Percentiles rank a stretch among this genome's conserved stretches.
phyloP scores from a whole-genome alignment of 37 sponge, comb jelly and placozoan genomes.

The Eunapius fragilis region DNA sequence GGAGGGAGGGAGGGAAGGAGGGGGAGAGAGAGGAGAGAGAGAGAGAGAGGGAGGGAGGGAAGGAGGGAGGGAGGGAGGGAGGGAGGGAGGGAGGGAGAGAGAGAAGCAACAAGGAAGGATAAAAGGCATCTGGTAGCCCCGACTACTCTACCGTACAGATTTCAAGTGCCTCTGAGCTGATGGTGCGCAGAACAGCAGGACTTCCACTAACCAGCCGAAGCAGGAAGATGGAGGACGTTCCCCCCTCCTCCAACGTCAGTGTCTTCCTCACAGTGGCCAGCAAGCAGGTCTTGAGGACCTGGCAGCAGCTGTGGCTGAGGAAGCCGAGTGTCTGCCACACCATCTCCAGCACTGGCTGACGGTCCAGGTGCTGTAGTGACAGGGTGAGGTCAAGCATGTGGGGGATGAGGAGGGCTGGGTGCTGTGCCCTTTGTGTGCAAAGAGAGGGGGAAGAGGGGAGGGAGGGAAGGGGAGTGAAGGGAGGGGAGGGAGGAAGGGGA shows the following conservation, averaged over 20 bases:
- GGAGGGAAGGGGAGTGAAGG: neutral
- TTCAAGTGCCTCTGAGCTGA: neutral
- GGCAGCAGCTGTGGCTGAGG: neutral
- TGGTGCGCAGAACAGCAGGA: neutral
- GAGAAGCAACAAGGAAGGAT: too few relatives aligned
- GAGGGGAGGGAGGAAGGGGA: neutral
- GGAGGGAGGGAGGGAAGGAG: neutral
- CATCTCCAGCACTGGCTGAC: neutral
- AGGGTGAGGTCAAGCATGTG: neutral
- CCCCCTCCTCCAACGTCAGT: neutral
- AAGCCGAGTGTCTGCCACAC: neutral
- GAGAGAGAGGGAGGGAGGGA: too few relatives aligned
- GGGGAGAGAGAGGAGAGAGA: neutral
- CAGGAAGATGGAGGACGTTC: neutral
- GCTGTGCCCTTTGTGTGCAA: neutral
- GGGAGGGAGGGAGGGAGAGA: too few relatives aligned
- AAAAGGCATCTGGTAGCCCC: too few relatives aligned
- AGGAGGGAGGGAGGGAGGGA: too few relatives aligned
- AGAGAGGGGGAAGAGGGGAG: neutral
- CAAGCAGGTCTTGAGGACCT: neutral
- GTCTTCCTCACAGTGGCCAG: neutral
- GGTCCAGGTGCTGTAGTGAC: neutral
- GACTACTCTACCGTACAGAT: neutral
- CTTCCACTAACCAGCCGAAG: neutral
- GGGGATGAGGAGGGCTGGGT: neutral